These are phyloP conservation scores for Coccyzus lansbergi DNA, from an alignment of 2,797 vertebrate species.

Conservation along the genomic window DNA sequence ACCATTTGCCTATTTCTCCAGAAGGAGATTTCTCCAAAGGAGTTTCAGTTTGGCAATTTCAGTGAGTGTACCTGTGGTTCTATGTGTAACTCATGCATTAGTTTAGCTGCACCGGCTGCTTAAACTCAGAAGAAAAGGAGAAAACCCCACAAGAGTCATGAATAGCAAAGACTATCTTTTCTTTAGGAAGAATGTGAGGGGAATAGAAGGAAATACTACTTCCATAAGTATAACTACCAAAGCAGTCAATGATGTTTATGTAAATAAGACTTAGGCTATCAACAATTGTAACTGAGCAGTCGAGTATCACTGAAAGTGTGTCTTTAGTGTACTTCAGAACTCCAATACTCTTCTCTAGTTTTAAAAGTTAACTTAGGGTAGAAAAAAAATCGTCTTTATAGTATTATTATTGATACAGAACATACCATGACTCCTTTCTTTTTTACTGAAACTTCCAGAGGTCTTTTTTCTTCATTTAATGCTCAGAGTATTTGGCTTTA, in stretches of 20 bases:
- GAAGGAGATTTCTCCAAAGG: too few relatives aligned
- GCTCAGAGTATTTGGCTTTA: not conserved
- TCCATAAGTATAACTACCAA: not conserved
- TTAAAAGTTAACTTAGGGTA: not conserved
- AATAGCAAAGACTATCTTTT: not conserved
- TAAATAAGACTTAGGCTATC: not conserved
- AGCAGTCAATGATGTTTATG: not conserved
- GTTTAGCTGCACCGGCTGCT: not conserved
- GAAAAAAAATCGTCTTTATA: not conserved
- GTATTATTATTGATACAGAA: not conserved
- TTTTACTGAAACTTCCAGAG: not conserved
- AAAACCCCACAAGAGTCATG: not conserved
- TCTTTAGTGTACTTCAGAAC: not conserved
- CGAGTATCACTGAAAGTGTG: not conserved
- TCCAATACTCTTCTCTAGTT: not conserved
- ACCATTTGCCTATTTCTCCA: too few relatives aligned
- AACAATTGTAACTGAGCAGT: not conserved
- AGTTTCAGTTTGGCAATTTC: not conserved
- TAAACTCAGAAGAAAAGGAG: not conserved
- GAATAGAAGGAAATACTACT: not conserved
- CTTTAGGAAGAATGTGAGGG: not conserved
- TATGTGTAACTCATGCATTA: not conserved
- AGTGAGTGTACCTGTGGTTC: not conserved
- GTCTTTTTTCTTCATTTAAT: not conserved
- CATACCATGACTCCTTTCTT: not conserved